Evolutionary conservation across 2,888 invertebrate genomes (phyloP).

Genomic region (Limenitis camilla): DNA sequence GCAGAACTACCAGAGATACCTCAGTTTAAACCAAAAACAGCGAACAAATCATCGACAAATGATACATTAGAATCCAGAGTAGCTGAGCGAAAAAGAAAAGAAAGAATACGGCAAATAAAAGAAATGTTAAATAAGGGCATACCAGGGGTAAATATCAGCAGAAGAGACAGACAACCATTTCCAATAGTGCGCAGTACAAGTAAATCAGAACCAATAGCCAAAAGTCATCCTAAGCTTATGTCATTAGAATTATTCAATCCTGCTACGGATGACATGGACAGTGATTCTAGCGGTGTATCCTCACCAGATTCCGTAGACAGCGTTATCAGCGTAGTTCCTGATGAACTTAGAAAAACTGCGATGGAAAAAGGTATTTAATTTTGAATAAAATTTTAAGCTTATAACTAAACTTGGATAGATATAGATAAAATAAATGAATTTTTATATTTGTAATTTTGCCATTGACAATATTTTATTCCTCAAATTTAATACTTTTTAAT

Average conservation of each 20-base stretch:
- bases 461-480: no score
- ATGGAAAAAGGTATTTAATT: constrained; percentile 64
- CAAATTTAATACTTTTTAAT: background rate
- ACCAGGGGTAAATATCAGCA: constrained; percentile 70
- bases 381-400: no score
- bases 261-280: constrained; percentile 91
- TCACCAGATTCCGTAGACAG: constrained; percentile 91
- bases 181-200: constrained; percentile 82
- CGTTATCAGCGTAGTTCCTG: constrained; percentile 85
- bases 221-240: constrained; percentile 82
- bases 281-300: constrained; percentile 90
- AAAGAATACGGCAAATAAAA: constrained; percentile 80
- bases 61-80: constrained; percentile 60
- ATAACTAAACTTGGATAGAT: no score
- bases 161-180: constrained; percentile 72
- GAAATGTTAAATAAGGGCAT: constrained; percentile 81
- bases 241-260: constrained; percentile 91
- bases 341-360: constrained; percentile 69
- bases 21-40: constrained; percentile 63
- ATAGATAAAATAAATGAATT: no score
- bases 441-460: no score
- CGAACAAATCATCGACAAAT: constrained; percentile 44
- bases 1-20: constrained; percentile 78
- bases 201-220: constrained; percentile 76
- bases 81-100: constrained; percentile 74